Evolutionary conservation across 2,888 invertebrate species (phyloP), one percentile per base, ranked within the genome.

Genomic region (Apotomis capreana): DNA sequence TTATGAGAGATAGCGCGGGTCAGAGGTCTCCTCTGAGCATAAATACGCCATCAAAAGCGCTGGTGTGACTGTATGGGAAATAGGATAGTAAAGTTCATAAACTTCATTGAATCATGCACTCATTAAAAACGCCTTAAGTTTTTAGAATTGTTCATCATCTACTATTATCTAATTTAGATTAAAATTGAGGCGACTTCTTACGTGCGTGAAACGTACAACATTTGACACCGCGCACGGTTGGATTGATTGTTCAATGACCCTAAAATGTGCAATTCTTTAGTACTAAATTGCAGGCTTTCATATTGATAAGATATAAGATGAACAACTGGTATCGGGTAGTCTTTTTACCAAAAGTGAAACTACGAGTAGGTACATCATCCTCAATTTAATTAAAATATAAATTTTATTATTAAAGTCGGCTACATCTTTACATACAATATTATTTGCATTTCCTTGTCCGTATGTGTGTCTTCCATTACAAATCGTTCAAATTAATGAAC

Each of bases 21-120:
- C 69, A 73, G 55, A 73, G 73, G 73, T 73, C 73, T 69, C 37
- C 73, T 69, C 37, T 10, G 58, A 15, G 54, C 52, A 69, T 71
- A 61, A 67, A 67, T 71, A 71, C 60, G 55, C 55, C 60, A 67
- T 55, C 70, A 71, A 49, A 13, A 9, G 65, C 55, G 51, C 61
- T 13, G 40, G 49, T 4, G 40, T 26, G 8, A 12, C 13, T 46
- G 54, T 65, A 70, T 65, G 52, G 70, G 46, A 65, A 70, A 54
- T 52, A n/a, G 51, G 40, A 52, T 26, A 15, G 8, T 37, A 15
- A 46, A 10, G 54, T 55, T 36, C 6, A 52, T 26, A 36, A 51
- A 51, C 44, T 69, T 36, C 13, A 63, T 62, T 57, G 69, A 69
- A 69, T 57, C 12, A 36, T 62, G 61, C 44, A 36, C 57, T 58